Base-by-base conservation (phyloP, 1,140 invertebrate species). In the Pristionchus pacificus region DNA sequence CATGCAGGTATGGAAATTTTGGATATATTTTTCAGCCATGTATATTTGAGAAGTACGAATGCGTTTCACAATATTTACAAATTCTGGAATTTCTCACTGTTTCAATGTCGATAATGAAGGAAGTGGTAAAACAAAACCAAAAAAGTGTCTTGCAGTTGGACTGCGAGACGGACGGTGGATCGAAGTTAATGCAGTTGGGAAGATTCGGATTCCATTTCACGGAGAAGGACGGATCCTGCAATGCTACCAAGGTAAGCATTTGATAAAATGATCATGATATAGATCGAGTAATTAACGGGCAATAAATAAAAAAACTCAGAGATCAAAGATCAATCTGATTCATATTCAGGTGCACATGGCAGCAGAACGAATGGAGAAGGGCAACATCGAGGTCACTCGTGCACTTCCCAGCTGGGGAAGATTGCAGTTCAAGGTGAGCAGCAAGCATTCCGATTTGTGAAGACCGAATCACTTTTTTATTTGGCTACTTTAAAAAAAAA, bases 91-190 rank as follows among this genome's bases (percentile, higher is more conserved):
- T n/a, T n/a, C n/a, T n/a, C n/a, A n/a, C n/a, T n/a, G n/a, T n/a
- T n/a, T n/a, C n/a, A n/a, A n/a, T n/a, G n/a, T n/a, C n/a, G n/a
- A n/a, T n/a, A n/a, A n/a, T n/a, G n/a, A n/a, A n/a, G n/a, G n/a
- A n/a, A 19, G 38, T 19, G 19, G 19, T 10, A 49, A 19, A 49
- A 10, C 38, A 49, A 49, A 49, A 19, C 6, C 19, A 6, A 49
- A 49, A 49, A 19, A 49, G 6, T 19, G 19, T 10, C 6, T 19
- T 49, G 6, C 38, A 49, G 65, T 66, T 82, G 27, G 80, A 82
- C 57, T 82, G 80, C 71, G 80, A 82, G 69, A 83, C 81, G 2
- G 81, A 83, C 66, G 81, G 81, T 6, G 77, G 81, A 33, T 77
- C 76, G n/a, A 82, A 82, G 64, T 66, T 82, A 28, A 81, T 78